Evolutionary conservation across 2,888 invertebrate species (phyloP), one percentile per base, ranked within the genome.

Genomic region (Cephus runcator): DNA sequence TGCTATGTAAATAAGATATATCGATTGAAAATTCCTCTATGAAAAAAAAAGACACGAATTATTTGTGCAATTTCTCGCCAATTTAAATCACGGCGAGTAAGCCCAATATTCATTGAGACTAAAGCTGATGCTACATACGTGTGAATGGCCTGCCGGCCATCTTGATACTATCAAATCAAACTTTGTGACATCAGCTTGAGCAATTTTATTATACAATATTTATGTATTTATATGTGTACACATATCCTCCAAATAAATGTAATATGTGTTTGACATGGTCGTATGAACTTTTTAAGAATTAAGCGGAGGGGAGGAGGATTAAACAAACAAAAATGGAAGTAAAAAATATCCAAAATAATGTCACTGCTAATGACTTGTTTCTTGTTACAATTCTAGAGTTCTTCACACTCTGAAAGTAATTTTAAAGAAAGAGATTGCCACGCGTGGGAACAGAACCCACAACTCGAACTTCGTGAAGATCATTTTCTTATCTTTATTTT

Each of bases 191-290:
- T 85, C 86, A 84, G 82, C 85, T 85, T 84, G 85, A 84, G 82
- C 83, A 83, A 87, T 89, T 89, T 88, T 87, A 88, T 87, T 87
- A 87, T 86, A 85, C 86, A 84, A 87, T 89, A 88, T 90, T 88
- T 89, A 88, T 90, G 88, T 89, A 90, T 88, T 89, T 90, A 89
- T 90, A 89, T 89, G 89, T 89, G 88, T 89, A 88, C 84, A 90
- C 89, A 89, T 90, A 90, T 90, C 89, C 85, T 88, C 81, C 83
- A 86, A 89, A 90, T 89, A 89, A 89, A 90, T 88, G 88, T 90
- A 88, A 87, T 89, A 89, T 84, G 88, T 90, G 88, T 90, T 90
- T 88, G 81, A 89, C 79, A 77, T 35, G 31, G 56, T 56, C 9
- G 56, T 56, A 56, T 23, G 23, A 56, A 56, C 9, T 56, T 56